These are phyloP conservation scores for Erethizon dorsatum DNA, from an alignment of 2,797 vertebrate species.

Conservation along the genomic window DNA sequence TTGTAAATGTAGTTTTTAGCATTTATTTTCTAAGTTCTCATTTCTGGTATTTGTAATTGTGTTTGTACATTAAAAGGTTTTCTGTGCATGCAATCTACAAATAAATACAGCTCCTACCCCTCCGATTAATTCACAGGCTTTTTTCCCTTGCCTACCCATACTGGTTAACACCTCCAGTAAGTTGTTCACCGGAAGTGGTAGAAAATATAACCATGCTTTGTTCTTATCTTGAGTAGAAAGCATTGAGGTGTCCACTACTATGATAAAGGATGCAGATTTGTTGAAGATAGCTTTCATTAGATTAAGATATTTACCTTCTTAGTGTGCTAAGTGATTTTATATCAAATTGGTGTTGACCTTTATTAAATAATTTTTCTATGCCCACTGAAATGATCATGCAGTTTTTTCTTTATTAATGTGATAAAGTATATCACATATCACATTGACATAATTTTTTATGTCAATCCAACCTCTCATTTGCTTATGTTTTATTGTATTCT, in stretches of 20 bases:
- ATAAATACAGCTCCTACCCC: not conserved
- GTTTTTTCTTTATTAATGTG: not conserved
- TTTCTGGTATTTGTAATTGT: not conserved
- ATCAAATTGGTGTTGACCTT: not conserved
- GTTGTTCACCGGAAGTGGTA: not conserved
- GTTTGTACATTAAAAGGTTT: not conserved
- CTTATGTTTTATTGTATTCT: not conserved
- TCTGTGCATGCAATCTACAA: not conserved
- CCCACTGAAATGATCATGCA: not conserved
- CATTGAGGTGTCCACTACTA: not conserved
- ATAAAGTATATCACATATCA: not conserved
- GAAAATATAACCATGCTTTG: not conserved
- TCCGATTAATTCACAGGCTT: not conserved
- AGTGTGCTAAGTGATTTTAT: not conserved
- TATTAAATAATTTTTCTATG: not conserved
- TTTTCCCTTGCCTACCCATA: not conserved
- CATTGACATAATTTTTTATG: not conserved
- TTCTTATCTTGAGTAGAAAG: not conserved
- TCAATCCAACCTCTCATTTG: not conserved
- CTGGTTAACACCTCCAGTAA: not conserved
- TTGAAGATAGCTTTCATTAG: not conserved
- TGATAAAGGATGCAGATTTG: not conserved
- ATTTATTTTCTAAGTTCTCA: not conserved
- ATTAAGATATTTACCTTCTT: not conserved
- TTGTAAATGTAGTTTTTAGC: not conserved